Evolutionary conservation across 2,888 invertebrate genomes (phyloP), one percentile per base, ranked within the genome.

Genomic region (Lottia gigantea): DNA sequence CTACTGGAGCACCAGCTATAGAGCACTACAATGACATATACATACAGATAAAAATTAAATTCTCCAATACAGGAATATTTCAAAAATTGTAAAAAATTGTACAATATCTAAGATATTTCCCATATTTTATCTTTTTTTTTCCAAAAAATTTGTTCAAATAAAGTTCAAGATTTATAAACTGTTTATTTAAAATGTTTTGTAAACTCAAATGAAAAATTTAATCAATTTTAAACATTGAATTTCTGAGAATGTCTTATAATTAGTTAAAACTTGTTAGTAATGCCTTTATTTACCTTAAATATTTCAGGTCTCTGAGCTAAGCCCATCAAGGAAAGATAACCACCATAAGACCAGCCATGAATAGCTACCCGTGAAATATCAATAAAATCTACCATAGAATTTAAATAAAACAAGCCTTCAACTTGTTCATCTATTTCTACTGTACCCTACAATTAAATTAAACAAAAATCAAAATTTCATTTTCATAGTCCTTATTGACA

Each of bases 331-430:
- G 97, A 95, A 49, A 99, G 91, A 90, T 98, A 99, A 45, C 98
- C 99, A 91, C 89, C 99, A 86, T 99, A 99, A 62, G 98, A 98
- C 98, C 98, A 99, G 0, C 99, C 99, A 87, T 97, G 96, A 80
- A 99, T 95, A 0, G 96, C 98, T 16, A 99, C 93, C 64, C 98
- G 91, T 79, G 92, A 92, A 91, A 97, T 92, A 87, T 99, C 99
- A 75, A 99, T 95, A 82, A 94, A 96, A 62, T 94, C 94, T 19
- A 81, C 81, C 16, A 81, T 75, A 76, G 94, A 93, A 0, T 95
- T 93, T 71, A 98, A 89, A 92, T 94, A 94, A 79, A 93, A 92
- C 66, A 99, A 89, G 0, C 97, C 96, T 90, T 98, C 97, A 2
- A 97, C 95, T 91, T 99, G 98, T 89, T 98, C 98, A 61, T 93